phyloP scores from a whole-genome alignment of 2,113 vertebrate species.

The Chlamydotis undulata region DNA sequence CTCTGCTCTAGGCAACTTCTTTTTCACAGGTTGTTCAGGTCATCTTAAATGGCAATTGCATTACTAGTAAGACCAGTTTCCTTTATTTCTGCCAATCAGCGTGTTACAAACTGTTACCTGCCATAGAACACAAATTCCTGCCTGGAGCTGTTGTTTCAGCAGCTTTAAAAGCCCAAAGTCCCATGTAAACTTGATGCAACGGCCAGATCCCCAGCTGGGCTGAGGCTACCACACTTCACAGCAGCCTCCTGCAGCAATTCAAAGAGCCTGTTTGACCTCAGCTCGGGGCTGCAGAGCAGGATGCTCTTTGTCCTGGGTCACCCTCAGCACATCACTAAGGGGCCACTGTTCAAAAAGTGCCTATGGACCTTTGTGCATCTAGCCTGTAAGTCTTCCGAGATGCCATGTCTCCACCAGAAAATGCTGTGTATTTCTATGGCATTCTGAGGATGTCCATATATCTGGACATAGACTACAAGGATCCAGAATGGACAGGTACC shows the following conservation, averaged over 20 bases:
- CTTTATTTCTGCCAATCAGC: not conserved
- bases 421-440: not conserved
- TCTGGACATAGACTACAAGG: not conserved
- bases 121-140: not conserved
- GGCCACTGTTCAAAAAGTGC: not conserved
- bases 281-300: not conserved
- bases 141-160: not conserved
- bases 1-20: constrained; percentile 19
- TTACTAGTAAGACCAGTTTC: not conserved
- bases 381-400: not conserved
- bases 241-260: not conserved
- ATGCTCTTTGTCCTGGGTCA: not conserved
- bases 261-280: not conserved
- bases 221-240: not conserved
- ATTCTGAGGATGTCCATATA: not conserved
- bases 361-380: not conserved
- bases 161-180: not conserved
- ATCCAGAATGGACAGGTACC: too few species aligned
- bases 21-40: not conserved
- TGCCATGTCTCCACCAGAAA: not conserved
- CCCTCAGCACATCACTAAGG: not conserved
- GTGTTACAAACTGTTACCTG: not conserved
- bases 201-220: not conserved
- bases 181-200: not conserved
- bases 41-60: not conserved